Base-by-base conservation (phyloP, 2,113 vertebrate species). In the Periophthalmus modestus region DNA sequence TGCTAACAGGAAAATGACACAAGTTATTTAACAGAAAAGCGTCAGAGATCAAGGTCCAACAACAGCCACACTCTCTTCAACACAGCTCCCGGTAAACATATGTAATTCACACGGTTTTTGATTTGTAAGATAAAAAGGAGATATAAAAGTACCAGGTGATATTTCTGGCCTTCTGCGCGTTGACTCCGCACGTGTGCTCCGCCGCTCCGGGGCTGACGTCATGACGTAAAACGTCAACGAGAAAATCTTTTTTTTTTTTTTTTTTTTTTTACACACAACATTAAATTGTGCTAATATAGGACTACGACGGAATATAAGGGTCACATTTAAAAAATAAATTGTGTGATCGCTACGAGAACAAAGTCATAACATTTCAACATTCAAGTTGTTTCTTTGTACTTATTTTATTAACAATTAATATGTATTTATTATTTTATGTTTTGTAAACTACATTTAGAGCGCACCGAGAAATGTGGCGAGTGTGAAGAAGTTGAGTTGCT, bases 131-230 rank as follows among this genome's bases (percentile, higher is more conserved):
- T 4, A 23, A 59, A 62, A 43, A 48, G 10, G 36, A 1, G 43
- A 14, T 28, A 7, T 28, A 59, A 59, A 59, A 28, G 43, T 72
- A 88, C 85, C 62, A 66, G 48, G 7, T 0, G 12, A 33, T 7
- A 13, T 18, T 46, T 14, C 70, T 18, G 59, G 80, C 50, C 67
- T 72, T 46, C 7, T 1, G 36, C 61, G 82, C 47, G 16, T n/a
- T 1, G 3, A 14, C 36, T 18, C 46, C 16, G 23, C 90, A 91
- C 93, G 91, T 93, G 90, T 80, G 50, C 54, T 80, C 87, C 92
- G 90, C 91, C 90, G 82, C 78, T 61, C 77, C 50, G 0, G 71
- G 50, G 54, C 68, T 7, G 21, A 82, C 92, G 92, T 87, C 71
- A 24, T 87, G 70, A 87, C 91, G 89, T 68, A 34, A 2, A 0